Evolutionary conservation across 2,113 vertebrate genomes (phyloP).

Genomic region (Prolemur simus): DNA sequence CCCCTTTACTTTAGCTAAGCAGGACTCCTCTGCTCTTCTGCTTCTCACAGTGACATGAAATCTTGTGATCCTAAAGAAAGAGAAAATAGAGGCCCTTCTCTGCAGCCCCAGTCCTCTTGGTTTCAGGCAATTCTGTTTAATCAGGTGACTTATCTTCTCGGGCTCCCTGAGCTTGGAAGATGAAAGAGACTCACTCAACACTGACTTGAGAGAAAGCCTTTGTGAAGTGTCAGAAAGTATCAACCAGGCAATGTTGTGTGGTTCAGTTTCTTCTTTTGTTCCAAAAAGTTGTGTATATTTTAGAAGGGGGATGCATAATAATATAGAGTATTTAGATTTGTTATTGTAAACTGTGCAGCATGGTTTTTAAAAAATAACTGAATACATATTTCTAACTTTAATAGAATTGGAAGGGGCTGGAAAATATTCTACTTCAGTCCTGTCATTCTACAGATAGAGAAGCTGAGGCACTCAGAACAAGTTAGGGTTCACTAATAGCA

Average conservation of each 20-base stretch:
- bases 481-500: not conserved
- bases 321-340: not conserved
- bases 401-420: not conserved
- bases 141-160: not conserved
- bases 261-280: not conserved
- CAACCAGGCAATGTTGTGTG: not conserved
- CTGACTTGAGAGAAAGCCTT: not conserved
- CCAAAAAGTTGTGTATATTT: not conserved
- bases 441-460: not conserved
- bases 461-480: not conserved
- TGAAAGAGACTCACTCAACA: not conserved
- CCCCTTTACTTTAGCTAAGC: not conserved
- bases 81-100: not conserved
- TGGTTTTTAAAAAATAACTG: not conserved
- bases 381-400: not conserved
- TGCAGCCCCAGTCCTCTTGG: not conserved
- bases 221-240: not conserved
- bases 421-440: not conserved
- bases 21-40: not conserved
- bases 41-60: not conserved
- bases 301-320: not conserved
- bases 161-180: not conserved
- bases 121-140: not conserved
- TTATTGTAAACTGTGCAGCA: not conserved
- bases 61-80: not conserved